Percentiles rank a stretch among this genome's conserved stretches.
Conservation (phyloP, 64 coral and sea anemone genomes). For the Dendrophyllia cribrosa region DNA sequence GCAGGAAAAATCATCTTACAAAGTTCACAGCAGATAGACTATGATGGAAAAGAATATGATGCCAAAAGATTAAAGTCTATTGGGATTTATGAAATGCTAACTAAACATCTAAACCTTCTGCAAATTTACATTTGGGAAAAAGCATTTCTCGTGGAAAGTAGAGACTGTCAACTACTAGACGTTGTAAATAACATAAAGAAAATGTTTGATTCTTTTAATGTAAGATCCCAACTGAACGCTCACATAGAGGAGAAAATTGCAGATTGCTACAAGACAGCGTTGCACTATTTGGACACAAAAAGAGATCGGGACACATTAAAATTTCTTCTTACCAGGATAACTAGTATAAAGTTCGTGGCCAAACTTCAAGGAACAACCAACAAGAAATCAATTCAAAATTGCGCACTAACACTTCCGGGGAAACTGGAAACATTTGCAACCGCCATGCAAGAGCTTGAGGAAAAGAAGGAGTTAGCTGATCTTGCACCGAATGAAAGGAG, state of each 20-base stretch:
- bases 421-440: neutral
- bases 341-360: conserved; percentile 8
- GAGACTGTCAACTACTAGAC: neutral
- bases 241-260: conserved; percentile 5
- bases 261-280: neutral
- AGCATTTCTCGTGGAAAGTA: conserved; percentile 1
- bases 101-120: neutral
- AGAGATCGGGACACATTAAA: conserved; percentile 53
- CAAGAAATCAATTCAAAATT: neutral
- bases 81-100: neutral
- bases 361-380: neutral
- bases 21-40: neutral
- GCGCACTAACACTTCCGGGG: neutral
- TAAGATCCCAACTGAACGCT: neutral
- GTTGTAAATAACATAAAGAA: neutral
- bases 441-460: neutral
- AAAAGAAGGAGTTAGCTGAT: neutral
- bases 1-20: neutral
- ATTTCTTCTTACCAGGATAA: conserved; percentile 41
- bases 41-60: too few relatives aligned
- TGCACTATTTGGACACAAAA: conserved; percentile 62
- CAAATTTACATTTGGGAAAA: conserved; percentile 10
- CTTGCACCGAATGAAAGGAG: neutral
- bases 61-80: too few relatives aligned
- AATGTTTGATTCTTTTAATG: neutral